Base-by-base conservation (phyloP, 2,888 invertebrate species). In the Oligia latruncula region DNA sequence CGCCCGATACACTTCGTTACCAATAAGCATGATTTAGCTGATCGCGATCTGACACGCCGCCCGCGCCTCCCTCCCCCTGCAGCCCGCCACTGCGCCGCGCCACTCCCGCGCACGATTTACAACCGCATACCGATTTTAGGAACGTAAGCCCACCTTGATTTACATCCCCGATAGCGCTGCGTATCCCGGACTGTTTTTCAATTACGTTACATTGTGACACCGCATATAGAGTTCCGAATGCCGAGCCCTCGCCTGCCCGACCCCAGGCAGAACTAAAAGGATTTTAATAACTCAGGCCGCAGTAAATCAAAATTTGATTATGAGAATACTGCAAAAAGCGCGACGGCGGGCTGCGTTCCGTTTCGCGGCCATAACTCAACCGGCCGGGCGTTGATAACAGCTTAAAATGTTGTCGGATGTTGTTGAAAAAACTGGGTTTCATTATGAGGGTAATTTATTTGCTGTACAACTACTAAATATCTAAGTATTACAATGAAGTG, bases 301-400 rank as follows among this genome's bases (percentile, higher is more conserved):
- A 88, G 91, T 96, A 96, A 96, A 96, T 96, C 96, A 96, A 94
- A 93, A 92, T 94, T 94, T 95, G 94, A 96, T 95, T 95, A 94
- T 92, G 92, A 92, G 92, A 92, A 93, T 90, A 90, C 90, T 86
- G 92, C 91, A 93, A 94, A 94, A 95, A 93, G 92, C 89, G 89
- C 85, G 81, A 81, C 85, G 82, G 73, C 71, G 73, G 75, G 73
- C 74, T 74, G 80, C 84, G 78, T 29, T 81, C 75, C 55, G 80
- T 72, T 87, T 84, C 87, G 81, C 88, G 87, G 85, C 88, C 91
- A 91, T 95, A 95, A 95, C 93, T 95, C 93, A 93, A 87, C 83
- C 84, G 83, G 84, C 87, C 90, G 89, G 91, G 90, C 93, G 93
- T 91, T 92, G 94, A 94, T 93, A 93, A 92, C 91, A 90, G 91